Conservation (phyloP, 2,113 vertebrate species). For the Recurvirostra avosetta region DNA sequence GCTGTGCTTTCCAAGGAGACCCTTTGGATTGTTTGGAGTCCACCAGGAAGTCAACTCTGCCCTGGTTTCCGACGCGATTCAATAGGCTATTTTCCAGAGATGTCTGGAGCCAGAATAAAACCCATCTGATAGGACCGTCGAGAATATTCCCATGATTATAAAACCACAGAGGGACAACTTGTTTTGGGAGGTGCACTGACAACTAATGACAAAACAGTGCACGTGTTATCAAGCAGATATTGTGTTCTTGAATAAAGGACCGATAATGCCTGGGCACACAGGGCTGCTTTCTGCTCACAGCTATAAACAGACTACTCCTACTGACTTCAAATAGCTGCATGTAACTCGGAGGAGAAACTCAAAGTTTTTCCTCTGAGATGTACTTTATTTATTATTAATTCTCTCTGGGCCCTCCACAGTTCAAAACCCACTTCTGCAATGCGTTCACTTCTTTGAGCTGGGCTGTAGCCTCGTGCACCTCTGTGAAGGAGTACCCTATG, state of each 20-base stretch:
- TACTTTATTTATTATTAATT: background rate
- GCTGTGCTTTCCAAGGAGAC: conserved; percentile 53
- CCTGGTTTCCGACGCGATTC: conserved; percentile 69
- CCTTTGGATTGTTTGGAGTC: conserved; percentile 60
- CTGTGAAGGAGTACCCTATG: accelerated
- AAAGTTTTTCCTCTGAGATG: background rate
- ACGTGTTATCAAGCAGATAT: conserved; percentile 26
- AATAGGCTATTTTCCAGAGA: conserved; percentile 67
- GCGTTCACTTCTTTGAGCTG: background rate
- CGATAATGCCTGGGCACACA: conserved; percentile 6
- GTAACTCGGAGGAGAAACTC: background rate
- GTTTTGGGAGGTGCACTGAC: conserved; percentile 2
- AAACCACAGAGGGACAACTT: conserved; percentile 22
- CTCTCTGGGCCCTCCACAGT: background rate
- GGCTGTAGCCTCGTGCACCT: background rate
- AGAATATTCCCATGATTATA: conserved; percentile 59
- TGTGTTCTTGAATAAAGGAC: background rate
- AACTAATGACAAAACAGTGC: background rate
- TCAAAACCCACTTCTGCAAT: background rate
- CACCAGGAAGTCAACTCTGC: conserved; percentile 74
- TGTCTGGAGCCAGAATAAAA: conserved; percentile 44
- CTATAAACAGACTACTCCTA: background rate
- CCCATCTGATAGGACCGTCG: background rate
- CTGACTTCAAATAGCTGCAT: background rate
- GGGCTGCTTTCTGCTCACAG: background rate